Base-by-base conservation (phyloP, 2,888 invertebrate genomes). In the Oscheius sp. region DNA sequence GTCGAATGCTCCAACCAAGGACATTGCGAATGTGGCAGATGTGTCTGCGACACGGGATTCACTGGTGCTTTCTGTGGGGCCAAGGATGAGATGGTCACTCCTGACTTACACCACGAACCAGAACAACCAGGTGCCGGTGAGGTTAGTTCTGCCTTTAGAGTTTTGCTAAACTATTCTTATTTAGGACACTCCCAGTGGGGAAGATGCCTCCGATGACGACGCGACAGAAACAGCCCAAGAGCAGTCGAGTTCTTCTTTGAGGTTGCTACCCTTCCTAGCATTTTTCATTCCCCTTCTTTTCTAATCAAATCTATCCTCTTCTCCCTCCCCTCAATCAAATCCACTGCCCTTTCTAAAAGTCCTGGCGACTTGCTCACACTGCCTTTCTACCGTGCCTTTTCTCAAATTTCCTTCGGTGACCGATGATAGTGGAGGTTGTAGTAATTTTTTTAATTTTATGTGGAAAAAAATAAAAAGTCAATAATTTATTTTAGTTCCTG, bases 1-100 rank as follows among this genome's bases (percentile, higher is more conserved):
- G 85, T 82, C 64, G 72, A 85, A 27, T 88, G 88, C 76, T 78
- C 81, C 27, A 79, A 82, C 59, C 77, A 85, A 49, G 88, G 88
- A 27, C 78, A 77, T 35, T 88, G 88, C 75, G 83, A 86, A 70
- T 88, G 88, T 69, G 86, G 86, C 21, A 79, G 80, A 61, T 87
- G 87, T 74, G 77, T 85, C 25, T 87, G 87, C 74, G 79, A 86
- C 53, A 79, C 69, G 21, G 86, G 86, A 12, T 87, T 75, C 77
- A 86, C 84, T 6, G 87, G 87, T 18, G 83, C 81, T 13, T 83
- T 78, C 68, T 87, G 87, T 72, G 82, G 76, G 58, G 76, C 82
- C 43, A 79, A 76, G 23, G 82, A 80, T 45, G 70, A 77, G 72
- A 58, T 74, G 23, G 25, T 45, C 46, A 16, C 46, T 18, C 63